Evolutionary conservation across 1,140 invertebrate species (phyloP).

Genomic region (Drosophila bifasciata): DNA sequence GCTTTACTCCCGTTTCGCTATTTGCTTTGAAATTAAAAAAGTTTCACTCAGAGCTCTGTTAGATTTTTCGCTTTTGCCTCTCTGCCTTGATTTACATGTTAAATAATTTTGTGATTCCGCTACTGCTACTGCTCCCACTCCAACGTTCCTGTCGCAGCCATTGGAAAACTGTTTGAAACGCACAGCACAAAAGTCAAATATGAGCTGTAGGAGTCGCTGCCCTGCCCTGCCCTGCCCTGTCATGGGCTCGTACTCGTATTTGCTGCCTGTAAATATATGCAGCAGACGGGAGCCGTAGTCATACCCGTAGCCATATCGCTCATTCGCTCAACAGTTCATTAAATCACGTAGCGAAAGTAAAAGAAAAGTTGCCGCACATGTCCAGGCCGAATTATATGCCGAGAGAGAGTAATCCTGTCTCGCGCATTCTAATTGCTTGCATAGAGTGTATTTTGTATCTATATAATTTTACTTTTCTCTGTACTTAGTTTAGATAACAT

Average conservation of each 20-base stretch:
- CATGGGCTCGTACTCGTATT: slow-evolving; percentile 24
- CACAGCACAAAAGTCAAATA: slow-evolving; percentile 73
- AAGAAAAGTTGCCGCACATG: slow-evolving; percentile 10
- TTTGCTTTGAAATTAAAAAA: slow-evolving; percentile 83
- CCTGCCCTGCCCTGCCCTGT: slow-evolving; percentile 3
- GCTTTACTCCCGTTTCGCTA: slow-evolving; percentile 38
- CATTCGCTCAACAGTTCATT: slow-evolving; percentile 73
- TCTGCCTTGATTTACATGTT: slow-evolving; percentile 77
- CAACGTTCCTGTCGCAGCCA: slow-evolving; percentile 22
- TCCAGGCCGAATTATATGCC: slow-evolving; percentile 5
- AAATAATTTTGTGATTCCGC: slow-evolving; percentile 66
- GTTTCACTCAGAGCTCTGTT: slow-evolving; percentile 69
- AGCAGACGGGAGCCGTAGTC: slow-evolving; percentile 1
- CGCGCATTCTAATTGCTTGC: too few species aligned
- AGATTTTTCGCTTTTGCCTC: slow-evolving; percentile 59
- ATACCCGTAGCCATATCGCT: slow-evolving; percentile 29
- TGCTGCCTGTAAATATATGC: slow-evolving; percentile 61
- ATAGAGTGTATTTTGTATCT: neutral
- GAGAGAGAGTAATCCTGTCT: neutral
- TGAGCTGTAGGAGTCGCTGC: slow-evolving; percentile 39
- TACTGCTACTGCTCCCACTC: too few species aligned
- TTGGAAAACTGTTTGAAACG: slow-evolving; percentile 65
- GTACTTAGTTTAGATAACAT: neutral
- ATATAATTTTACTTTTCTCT: too few species aligned
- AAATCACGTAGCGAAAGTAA: slow-evolving; percentile 45